phyloP scores from a whole-genome alignment of 2,888 invertebrate genomes.

The Drosophila silvestris region DNA sequence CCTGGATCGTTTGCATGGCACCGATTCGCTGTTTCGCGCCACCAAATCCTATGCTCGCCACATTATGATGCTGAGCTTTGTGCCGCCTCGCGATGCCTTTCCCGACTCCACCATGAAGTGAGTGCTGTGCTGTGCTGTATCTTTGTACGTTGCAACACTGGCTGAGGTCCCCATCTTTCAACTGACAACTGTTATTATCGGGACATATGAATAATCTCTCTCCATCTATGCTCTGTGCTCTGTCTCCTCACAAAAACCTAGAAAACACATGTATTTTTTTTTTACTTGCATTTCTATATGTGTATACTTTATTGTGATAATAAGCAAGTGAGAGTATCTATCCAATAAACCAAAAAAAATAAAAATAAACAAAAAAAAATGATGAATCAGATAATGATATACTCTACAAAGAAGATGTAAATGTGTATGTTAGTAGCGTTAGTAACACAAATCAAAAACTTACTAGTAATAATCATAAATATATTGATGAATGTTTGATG shows the following conservation, averaged over 20 bases:
- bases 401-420: slow-evolving; percentile 8
- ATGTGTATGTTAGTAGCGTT: slow-evolving; percentile 9
- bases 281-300: slow-evolving; percentile 30
- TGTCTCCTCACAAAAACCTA: not conserved
- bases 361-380: not conserved
- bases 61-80: slow-evolving; percentile 89
- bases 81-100: slow-evolving; percentile 89
- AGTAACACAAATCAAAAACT: not conserved
- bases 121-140: slow-evolving; percentile 3
- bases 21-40: slow-evolving; percentile 91
- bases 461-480: slow-evolving; percentile 20
- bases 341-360: not conserved
- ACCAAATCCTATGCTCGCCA: slow-evolving; percentile 90
- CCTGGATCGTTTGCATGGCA: slow-evolving; percentile 93
- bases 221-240: not conserved
- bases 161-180: not conserved
- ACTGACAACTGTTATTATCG: not conserved
- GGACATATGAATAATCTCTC: not conserved
- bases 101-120: slow-evolving; percentile 86
- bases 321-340: slow-evolving; percentile 21
- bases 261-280: slow-evolving; percentile 2
- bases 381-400: not conserved
- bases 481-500: slow-evolving; percentile 2
- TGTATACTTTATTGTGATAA: slow-evolving; percentile 54
- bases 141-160: not conserved